Base-by-base conservation (phyloP, 2,113 vertebrate species). In the Poeciliopsis prolifica region DNA sequence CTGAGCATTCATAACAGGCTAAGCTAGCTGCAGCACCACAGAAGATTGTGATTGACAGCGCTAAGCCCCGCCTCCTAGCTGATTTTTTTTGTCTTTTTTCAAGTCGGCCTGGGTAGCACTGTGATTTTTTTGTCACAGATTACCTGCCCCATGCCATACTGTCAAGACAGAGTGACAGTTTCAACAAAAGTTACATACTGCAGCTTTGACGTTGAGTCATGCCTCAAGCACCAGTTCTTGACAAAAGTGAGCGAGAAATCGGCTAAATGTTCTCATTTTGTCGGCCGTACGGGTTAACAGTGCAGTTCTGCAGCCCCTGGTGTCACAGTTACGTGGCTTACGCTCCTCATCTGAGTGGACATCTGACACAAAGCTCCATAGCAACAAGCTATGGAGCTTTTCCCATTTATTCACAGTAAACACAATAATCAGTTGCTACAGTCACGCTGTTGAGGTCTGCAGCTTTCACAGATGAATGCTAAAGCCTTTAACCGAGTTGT, bases 311-410 rank as follows among this genome's bases (percentile, higher is more conserved):
- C 66, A 69, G 40, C 5, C 0, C 28, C 62, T 68, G 65, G 77
- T 62, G 78, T 68, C 58, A 69, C 58, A 29, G 62, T 37, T 13
- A 19, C 30, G 28, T 40, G 17, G 15, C 74, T 68, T 6, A 35
- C 26, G n/a, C 58, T 79, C 13, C 44, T 79, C 26, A 9, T 79
- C 54, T 66, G 63, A 77, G 11, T 13, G 61, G 75, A 70, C 61
- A 75, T 74, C 80, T 65, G 40, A 65, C 66, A 69, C 48, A 62
- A 8, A 70, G 70, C 74, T 80, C 80, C 61, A 42, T 42, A 15
- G 40, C 14, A 4, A 42, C 14, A 15, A 42, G 40, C 71, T n/a
- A 70, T 26, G 77, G 71, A 61, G 33, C 3, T 13, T 31, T 77
- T 67, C 70, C 37, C 70, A 26, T 61, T 54, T 35, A 29, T 64